These are phyloP conservation scores for Centropus bengalensis DNA, from an alignment of 2,113 vertebrate genomes.

Conservation along the genomic window DNA sequence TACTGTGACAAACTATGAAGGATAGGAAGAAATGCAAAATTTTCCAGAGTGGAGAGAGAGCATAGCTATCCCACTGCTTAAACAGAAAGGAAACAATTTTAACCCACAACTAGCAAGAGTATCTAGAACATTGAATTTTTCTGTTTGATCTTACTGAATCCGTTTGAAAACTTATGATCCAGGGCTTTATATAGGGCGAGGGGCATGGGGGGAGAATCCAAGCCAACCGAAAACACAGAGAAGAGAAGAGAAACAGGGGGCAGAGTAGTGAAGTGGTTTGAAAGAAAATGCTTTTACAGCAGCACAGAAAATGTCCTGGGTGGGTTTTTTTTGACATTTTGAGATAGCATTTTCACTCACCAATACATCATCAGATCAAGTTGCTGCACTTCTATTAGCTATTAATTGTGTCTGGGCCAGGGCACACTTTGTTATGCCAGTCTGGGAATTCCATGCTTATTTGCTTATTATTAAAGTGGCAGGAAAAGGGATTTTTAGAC, in stretches of 20 bases:
- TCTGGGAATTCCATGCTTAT: not conserved
- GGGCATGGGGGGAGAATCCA: not conserved
- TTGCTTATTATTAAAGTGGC: not conserved
- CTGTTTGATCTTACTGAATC: not conserved
- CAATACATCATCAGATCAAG: not conserved
- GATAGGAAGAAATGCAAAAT: not conserved
- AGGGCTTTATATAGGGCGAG: not conserved
- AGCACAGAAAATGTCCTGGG: not conserved
- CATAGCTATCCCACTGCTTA: not conserved
- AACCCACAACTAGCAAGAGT: not conserved
- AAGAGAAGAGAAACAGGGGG: not conserved
- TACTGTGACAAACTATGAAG: not conserved
- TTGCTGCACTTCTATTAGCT: not conserved
- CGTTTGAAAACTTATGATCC: not conserved
- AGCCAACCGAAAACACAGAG: not conserved
- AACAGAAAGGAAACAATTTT: not conserved
- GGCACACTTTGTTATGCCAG: not conserved
- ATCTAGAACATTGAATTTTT: not conserved
- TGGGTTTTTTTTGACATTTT: not conserved
- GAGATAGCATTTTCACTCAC: not conserved
- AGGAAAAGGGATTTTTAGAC: not conserved
- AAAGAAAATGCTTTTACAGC: not conserved
- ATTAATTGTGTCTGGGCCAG: not conserved
- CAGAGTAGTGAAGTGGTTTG: rapidly evolving
- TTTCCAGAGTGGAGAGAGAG: not conserved